Conservation (phyloP, 2,113 vertebrate genomes). For the Phylloscopus whistleri region DNA sequence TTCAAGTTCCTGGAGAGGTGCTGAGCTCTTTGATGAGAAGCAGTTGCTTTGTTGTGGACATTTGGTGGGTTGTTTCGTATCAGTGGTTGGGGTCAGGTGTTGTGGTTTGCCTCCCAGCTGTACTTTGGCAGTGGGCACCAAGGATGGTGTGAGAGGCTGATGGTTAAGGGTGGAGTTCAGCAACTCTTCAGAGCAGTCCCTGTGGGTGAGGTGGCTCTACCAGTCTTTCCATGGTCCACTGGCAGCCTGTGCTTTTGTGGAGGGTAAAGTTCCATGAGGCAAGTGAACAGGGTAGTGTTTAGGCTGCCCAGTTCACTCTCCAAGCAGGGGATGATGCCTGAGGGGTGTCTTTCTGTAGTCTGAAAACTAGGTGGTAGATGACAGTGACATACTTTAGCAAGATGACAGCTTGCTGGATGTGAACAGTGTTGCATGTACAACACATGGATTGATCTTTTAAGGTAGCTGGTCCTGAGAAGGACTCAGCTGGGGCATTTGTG, state of each 20-base stretch:
- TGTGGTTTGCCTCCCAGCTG: background rate
- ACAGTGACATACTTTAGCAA: background rate
- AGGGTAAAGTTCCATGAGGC: background rate
- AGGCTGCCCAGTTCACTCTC: background rate
- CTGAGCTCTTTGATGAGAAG: background rate
- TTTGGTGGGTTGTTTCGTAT: background rate
- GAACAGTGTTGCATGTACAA: fast-evolving
- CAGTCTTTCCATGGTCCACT: fast-evolving
- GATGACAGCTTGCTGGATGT: background rate
- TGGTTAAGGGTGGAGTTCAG: background rate
- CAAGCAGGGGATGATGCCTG: background rate
- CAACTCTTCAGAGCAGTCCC: background rate
- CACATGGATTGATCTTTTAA: background rate
- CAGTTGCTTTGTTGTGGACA: fast-evolving
- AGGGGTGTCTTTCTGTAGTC: background rate
- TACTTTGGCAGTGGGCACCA: fast-evolving
- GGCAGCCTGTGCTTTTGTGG: fast-evolving
- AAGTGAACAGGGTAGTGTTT: background rate
- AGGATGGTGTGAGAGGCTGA: fast-evolving
- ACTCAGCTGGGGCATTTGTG: background rate
- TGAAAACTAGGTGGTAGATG: background rate
- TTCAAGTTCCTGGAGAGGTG: background rate
- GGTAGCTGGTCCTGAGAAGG: background rate
- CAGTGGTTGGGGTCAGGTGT: background rate
- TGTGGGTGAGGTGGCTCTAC: background rate